Base-by-base conservation (phyloP, 2,888 invertebrate genomes). In the Apamea epomidion region DNA sequence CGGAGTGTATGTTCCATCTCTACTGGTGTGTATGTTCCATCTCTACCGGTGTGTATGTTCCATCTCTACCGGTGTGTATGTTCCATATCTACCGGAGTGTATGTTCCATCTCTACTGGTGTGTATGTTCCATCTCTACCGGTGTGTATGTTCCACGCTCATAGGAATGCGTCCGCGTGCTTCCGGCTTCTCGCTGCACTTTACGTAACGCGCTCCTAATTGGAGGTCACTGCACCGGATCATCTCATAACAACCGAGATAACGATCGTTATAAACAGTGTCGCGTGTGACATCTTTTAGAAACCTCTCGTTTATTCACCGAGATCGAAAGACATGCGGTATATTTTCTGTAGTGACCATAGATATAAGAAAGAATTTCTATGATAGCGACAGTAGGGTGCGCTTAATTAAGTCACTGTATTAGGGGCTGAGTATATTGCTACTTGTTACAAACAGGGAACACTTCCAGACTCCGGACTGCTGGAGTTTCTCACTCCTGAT, bases 201-300 rank as follows among this genome's bases (percentile, higher is more conserved):
- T 87, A 89, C 87, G 84, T 84, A 87, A 87, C 32, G 51, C 62
- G 74, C 81, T 64, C 81, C 85, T 86, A 87, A 86, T 80, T 78
- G 75, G 64, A 32, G 78, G 60, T 54, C 82, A 70, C 67, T 76
- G 88, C 85, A 74, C 88, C 75, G 73, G 42, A 72, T 76, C 85
- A 76, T 68, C 70, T 74, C 68, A 64, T 76, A 70, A 37, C 69
- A 14, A 12, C 1, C 18, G 10, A 80, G 85, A 88, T 86, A 85
- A 78, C 48, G n/a, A 74, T 51, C 29, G 8, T 21, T 72, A 29
- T 62, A 58, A 73, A 45, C 69, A 25, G 32, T 60, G 71, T 72
- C 60, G 48, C n/a, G 72, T 48, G 78, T 37, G n/a, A 74, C 62
- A 51, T 21, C 64, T 37, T 21, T 51, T 48, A 18, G 16, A 67